phyloP scores from a whole-genome alignment of 2,888 invertebrate genomes.

The Zhengitettix transpicula region DNA sequence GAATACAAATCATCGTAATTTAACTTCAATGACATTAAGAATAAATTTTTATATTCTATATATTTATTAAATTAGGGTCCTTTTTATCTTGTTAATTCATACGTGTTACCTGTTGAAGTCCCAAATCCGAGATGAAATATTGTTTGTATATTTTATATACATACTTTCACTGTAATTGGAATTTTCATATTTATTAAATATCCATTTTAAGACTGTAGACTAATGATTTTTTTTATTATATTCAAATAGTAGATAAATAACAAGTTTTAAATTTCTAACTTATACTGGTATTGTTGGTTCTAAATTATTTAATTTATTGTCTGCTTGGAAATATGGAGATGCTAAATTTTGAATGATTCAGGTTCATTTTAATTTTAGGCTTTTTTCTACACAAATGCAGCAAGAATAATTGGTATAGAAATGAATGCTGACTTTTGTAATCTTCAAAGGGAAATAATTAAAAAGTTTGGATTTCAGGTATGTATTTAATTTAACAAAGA shows the following conservation, averaged over 20 bases:
- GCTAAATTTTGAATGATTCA: background rate
- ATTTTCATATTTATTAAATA: too few species aligned
- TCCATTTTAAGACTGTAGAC: too few species aligned
- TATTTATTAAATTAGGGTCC: too few species aligned
- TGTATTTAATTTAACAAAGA: too few species aligned
- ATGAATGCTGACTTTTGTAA: constrained; percentile 47
- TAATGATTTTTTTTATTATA: too few species aligned
- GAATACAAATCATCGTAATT: too few species aligned
- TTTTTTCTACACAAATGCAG: constrained; percentile 37
- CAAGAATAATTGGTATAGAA: constrained; percentile 47
- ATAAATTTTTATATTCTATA: too few species aligned
- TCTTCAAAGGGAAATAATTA: constrained; percentile 38
- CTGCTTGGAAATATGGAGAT: background rate
- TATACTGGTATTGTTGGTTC: background rate
- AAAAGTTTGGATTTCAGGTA: constrained; percentile 27
- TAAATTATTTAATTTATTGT: background rate
- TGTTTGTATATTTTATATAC: too few species aligned
- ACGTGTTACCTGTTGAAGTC: too few species aligned
- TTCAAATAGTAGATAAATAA: background rate
- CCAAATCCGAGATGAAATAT: too few species aligned
- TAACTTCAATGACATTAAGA: too few species aligned
- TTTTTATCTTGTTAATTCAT: too few species aligned
- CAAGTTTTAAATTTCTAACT: background rate
- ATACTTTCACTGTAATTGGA: background rate
- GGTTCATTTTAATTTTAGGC: constrained; percentile 30